These are phyloP conservation scores for Drosophila varians DNA, from an alignment of 1,140 invertebrate genomes.

Conservation along the genomic window DNA sequence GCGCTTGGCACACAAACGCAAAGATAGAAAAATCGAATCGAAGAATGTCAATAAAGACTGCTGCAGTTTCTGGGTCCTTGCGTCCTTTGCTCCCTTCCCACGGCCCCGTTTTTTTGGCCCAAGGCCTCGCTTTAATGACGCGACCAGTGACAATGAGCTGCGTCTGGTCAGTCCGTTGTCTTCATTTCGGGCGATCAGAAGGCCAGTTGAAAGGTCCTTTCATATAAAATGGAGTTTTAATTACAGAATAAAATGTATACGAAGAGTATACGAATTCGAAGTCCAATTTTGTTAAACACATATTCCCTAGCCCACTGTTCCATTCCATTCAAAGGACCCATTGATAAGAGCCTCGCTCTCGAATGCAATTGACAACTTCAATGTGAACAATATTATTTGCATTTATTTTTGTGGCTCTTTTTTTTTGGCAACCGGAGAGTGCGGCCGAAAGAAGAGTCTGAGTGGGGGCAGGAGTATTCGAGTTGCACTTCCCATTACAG, in stretches of 20 bases:
- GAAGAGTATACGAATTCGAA: no score
- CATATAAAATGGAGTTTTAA: background rate
- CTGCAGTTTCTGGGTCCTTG: slow-evolving; percentile 20
- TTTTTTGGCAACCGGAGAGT: slow-evolving; percentile 9
- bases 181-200: slow-evolving; percentile 45
- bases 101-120: background rate
- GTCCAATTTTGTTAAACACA: no score
- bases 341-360: slow-evolving; percentile 39
- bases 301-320: slow-evolving; percentile 39
- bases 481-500: slow-evolving; percentile 15
- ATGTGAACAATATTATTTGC: slow-evolving; percentile 69
- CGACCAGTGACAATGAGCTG: slow-evolving; percentile 45
- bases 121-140: slow-evolving; percentile 46
- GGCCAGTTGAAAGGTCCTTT: slow-evolving; percentile 17
- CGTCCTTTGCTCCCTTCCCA: background rate
- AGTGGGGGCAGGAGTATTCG: background rate
- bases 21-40: slow-evolving; percentile 70
- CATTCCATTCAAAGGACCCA: slow-evolving; percentile 1
- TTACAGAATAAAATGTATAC: background rate
- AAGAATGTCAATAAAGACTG: slow-evolving; percentile 68
- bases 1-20: slow-evolving; percentile 69
- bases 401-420: slow-evolving; percentile 50
- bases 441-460: slow-evolving; percentile 2
- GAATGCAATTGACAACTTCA: slow-evolving; percentile 67
- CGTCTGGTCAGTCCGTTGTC: slow-evolving; percentile 63